Base-by-base conservation (phyloP, 1,140 invertebrate genomes). In the Uloborus diversus region DNA sequence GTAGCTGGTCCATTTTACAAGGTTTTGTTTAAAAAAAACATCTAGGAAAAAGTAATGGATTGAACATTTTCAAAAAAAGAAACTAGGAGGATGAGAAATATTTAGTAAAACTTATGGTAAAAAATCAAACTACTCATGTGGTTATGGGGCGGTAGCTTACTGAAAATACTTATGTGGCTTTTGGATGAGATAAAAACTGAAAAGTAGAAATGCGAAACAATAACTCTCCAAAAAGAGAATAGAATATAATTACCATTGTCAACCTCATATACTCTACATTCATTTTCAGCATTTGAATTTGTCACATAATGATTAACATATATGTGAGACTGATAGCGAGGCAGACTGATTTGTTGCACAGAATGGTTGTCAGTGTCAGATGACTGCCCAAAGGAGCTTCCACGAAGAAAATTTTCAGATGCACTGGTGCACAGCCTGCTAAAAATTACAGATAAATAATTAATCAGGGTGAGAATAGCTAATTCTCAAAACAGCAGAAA, bases 281-380 rank as follows among this genome's bases (percentile, higher is more conserved):
- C 73, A 59, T 69, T 69, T 70, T 79, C 76, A 28, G 56, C 33
- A 32, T 28, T 79, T 0, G 76, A 49, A 62, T 62, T 79, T 7
- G 51, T 23, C 1, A 79, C 76, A 65, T 71, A 73, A 53, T 70
- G 79, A 53, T 80, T 80, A 4, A 80, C 79, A 80, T 80, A 80
- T 14, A 80, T 73, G 27, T 71, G 79, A 20, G 79, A 80, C 28
- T 80, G 57, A 68, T 35, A 68, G 13, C 73, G 61, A 56, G 73
- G 32, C n/a, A 69, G 23, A 4, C 32, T 57, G 75, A 0, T 53
- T 17, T 47, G 27, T n/a, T 37, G 56, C 13, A 35, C n/a, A n/a
- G n/a, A n/a, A n/a, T n/a, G n/a, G n/a, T n/a, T n/a, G n/a, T 68
- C 64, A 47, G 51, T 11, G n/a, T 61, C 37, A 17, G 65, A 27